Percentiles rank a stretch among this genome's conserved stretches.
Evolutionary conservation across 2,113 vertebrate species (phyloP).

Genomic region (Embiotoca jacksoni): DNA sequence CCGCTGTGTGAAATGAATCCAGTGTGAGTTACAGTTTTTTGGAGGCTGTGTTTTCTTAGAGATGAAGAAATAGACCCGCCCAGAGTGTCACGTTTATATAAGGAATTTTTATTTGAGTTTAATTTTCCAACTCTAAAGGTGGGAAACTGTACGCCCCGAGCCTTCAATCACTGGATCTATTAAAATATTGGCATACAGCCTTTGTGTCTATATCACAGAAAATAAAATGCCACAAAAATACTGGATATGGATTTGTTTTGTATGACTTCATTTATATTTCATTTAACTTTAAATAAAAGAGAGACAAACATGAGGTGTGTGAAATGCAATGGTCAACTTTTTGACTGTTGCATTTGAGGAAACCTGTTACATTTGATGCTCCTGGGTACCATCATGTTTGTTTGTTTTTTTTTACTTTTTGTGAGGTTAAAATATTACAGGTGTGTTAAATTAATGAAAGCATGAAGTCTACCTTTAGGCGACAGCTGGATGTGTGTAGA

Average conservation of each 20-base stretch:
- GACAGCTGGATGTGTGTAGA: not conserved
- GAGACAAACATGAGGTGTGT: not conserved
- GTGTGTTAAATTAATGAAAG: too few relatives aligned
- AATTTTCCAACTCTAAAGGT: slow-evolving; percentile 67
- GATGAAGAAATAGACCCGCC: slow-evolving; percentile 65
- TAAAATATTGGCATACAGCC: slow-evolving; percentile 31
- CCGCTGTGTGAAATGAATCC: slow-evolving; percentile 71
- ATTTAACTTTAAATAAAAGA: slow-evolving; percentile 23
- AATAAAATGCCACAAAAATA: slow-evolving; percentile 7
- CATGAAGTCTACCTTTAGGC: not conserved
- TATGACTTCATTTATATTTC: slow-evolving; percentile 1
- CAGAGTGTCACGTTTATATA: slow-evolving; percentile 61
- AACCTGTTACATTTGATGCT: slow-evolving; percentile 1
- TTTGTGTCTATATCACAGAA: slow-evolving; percentile 22
- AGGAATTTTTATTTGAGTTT: slow-evolving; percentile 67
- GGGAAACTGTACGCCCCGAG: slow-evolving; percentile 45
- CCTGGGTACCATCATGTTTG: not conserved
- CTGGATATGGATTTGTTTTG: not conserved
- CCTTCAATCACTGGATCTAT: slow-evolving; percentile 36
- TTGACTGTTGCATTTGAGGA: not conserved
- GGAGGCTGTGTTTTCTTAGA: slow-evolving; percentile 68
- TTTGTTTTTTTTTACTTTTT: too few relatives aligned
- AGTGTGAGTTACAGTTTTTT: slow-evolving; percentile 67
- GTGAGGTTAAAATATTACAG: too few relatives aligned
- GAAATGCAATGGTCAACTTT: not conserved